A percentile compares a stretch with the other conserved stretches of the same genome.
Conservation (phyloP, 2,797 vertebrate genomes). For the Xiphorhynchus erythropygius region DNA sequence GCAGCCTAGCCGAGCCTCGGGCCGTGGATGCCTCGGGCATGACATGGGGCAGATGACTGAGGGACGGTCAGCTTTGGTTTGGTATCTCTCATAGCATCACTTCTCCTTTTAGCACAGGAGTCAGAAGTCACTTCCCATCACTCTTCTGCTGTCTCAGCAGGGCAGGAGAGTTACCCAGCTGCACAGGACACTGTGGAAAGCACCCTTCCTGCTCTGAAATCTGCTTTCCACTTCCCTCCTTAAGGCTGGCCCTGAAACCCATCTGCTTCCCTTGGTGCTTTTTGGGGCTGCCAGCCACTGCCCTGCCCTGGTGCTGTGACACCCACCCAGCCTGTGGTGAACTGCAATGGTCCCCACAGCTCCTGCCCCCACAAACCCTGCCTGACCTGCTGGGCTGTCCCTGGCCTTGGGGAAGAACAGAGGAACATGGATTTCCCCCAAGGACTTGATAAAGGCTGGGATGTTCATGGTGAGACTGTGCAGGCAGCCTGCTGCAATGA, state of each 20-base stretch:
- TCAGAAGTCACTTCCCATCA: constrained; percentile 7
- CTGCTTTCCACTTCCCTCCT: background rate
- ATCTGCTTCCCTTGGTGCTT: background rate
- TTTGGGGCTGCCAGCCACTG: background rate
- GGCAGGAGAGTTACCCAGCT: background rate
- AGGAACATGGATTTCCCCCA: background rate
- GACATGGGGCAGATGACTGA: background rate
- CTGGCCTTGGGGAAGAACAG: background rate
- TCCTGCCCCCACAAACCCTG: background rate
- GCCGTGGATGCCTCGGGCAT: background rate
- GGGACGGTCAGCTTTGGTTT: background rate
- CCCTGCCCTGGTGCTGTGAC: background rate
- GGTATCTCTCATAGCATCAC: background rate
- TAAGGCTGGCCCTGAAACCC: fast-evolving
- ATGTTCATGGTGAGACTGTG: background rate
- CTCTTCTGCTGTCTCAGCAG: background rate
- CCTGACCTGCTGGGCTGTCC: background rate
- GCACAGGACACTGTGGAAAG: background rate
- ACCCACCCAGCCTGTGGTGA: background rate
- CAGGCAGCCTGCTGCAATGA: background rate
- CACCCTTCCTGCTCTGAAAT: background rate
- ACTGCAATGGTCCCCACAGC: background rate
- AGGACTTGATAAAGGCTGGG: background rate
- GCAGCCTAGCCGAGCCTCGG: background rate
- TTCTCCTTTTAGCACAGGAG: background rate